A percentile compares a stretch with the other conserved stretches of the same genome.
Evolutionary conservation across 1,140 invertebrate species (phyloP).

Genomic region (Eufriesea mexicana): DNA sequence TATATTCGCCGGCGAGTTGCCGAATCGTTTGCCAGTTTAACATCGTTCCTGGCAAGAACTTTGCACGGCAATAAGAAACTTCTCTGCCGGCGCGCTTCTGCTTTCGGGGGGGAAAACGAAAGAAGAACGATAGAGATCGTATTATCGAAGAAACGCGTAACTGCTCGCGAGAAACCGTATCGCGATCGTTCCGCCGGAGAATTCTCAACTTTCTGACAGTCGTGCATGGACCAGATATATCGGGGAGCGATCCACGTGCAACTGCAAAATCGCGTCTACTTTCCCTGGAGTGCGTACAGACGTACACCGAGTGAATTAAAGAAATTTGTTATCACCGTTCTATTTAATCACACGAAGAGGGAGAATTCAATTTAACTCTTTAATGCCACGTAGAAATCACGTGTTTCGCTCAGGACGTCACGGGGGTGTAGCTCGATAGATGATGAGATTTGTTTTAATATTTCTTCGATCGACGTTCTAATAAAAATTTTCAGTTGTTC

Average conservation of each 20-base stretch:
- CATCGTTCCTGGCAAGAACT: neutral
- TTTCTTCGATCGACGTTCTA: too few relatives aligned
- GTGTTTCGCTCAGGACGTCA: too few relatives aligned
- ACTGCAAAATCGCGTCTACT: neutral
- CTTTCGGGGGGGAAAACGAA: neutral
- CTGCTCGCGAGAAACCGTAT: slow-evolving; percentile 23
- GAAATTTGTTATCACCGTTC: neutral
- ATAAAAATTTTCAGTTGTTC: too few relatives aligned
- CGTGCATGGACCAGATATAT: neutral
- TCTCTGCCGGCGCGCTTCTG: neutral
- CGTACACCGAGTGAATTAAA: neutral
- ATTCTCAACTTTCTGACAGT: neutral
- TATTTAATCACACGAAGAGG: too few relatives aligned
- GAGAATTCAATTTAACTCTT: too few relatives aligned
- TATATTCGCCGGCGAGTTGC: neutral
- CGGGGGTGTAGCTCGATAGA: too few relatives aligned
- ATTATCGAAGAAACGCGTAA: slow-evolving; percentile 32
- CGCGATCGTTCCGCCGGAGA: neutral
- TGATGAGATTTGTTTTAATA: too few relatives aligned
- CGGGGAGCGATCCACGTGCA: neutral
- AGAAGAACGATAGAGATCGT: slow-evolving; percentile 5
- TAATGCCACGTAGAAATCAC: too few relatives aligned
- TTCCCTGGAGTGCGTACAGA: neutral
- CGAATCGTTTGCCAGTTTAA: slow-evolving; percentile 29
- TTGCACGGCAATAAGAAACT: slow-evolving; percentile 25